Percentiles rank a stretch among this genome's conserved stretches.
These are phyloP conservation scores for Acrobasis consociella DNA, from an alignment of 2,888 invertebrate species.

Conservation along the genomic window DNA sequence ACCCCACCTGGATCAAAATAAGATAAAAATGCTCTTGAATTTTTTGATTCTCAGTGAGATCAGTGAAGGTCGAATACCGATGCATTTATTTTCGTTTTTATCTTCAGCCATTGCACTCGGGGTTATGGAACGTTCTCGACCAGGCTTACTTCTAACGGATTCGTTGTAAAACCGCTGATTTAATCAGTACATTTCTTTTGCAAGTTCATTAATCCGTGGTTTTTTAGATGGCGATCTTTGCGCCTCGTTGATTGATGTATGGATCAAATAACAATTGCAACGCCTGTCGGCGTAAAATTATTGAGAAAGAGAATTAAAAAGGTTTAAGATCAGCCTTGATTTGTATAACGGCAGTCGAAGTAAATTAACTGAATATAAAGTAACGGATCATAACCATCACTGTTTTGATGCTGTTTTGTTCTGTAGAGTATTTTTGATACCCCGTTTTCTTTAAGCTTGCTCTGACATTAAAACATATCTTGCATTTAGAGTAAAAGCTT, in stretches of 20 bases:
- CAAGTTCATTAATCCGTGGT: slow-evolving; percentile 15
- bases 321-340: background rate
- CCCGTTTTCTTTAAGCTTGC: background rate
- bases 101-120: slow-evolving; percentile 20
- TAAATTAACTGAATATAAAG: background rate
- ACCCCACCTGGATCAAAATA: slow-evolving; percentile 27
- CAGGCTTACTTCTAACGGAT: slow-evolving; percentile 18
- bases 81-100: slow-evolving; percentile 21
- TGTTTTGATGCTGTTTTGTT: background rate
- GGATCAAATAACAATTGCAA: slow-evolving; percentile 5
- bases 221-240: slow-evolving; percentile 3
- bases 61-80: slow-evolving; percentile 21
- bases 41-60: slow-evolving; percentile 13
- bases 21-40: slow-evolving; percentile 19
- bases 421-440: background rate
- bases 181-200: slow-evolving; percentile 16
- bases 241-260: slow-evolving; percentile 12
- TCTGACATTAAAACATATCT: background rate
- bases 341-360: background rate
- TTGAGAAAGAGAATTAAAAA: background rate
- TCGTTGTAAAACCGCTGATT: slow-evolving; percentile 9
- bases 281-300: slow-evolving; percentile 1
- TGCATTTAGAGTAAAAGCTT: background rate
- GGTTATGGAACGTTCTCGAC: slow-evolving; percentile 1
- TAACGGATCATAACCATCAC: background rate